A percentile compares a stretch with the other conserved stretches of the same genome.
Evolutionary conservation across 1,140 invertebrate genomes (phyloP).

Genomic region (Bombus balteatus): DNA sequence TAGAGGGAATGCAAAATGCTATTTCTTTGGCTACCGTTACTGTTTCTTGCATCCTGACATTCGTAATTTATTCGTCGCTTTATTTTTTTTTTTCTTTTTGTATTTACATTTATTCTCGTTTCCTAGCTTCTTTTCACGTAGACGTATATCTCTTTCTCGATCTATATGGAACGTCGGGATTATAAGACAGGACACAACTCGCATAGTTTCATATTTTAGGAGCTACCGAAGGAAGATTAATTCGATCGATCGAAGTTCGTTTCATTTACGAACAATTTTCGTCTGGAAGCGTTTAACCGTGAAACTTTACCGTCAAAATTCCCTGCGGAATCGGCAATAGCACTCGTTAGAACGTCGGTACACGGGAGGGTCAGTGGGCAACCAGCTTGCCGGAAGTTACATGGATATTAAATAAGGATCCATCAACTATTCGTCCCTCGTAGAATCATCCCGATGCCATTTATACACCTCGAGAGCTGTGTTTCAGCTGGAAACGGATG

Average conservation of each 20-base stretch:
- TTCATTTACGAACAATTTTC: background rate
- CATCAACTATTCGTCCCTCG: conserved; percentile 30
- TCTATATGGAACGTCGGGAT: background rate
- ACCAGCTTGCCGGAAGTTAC: conserved; percentile 28
- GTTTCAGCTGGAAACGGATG: conserved; percentile 40
- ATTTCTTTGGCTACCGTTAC: background rate
- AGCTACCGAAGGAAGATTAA: background rate
- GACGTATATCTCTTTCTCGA: background rate
- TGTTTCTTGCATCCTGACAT: background rate
- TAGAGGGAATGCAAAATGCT: background rate
- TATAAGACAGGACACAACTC: background rate
- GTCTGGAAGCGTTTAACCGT: background rate
- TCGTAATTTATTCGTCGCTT: background rate
- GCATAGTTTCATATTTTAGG: background rate
- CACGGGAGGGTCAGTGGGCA: background rate
- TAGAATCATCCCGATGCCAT: background rate
- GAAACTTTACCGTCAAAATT: background rate
- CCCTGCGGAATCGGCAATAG: background rate
- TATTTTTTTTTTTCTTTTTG: no score
- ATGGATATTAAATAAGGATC: conserved; percentile 55
- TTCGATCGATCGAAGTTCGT: background rate
- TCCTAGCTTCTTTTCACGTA: no score
- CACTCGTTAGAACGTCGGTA: conserved; percentile 13
- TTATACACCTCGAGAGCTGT: background rate
- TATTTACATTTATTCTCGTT: no score